Evolutionary conservation across 2,797 vertebrate genomes (phyloP), one percentile per base, ranked within the genome.

Genomic region (Cyprinella venusta): DNA sequence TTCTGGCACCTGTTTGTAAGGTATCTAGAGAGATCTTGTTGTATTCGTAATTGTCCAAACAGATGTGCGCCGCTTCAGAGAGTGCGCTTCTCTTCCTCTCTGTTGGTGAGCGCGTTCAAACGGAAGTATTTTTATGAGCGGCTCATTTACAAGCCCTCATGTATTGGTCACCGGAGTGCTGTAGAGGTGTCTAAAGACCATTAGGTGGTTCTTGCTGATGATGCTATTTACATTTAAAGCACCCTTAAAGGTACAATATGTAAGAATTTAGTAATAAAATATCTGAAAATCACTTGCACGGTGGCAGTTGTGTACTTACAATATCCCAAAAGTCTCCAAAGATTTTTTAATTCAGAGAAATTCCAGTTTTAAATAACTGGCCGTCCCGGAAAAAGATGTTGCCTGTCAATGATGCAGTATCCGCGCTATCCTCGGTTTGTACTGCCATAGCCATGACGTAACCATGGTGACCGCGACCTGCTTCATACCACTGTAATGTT

Each of bases 1-100:
- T 72, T 72, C 42, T 33, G 26, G 48, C 70, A 21, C 18, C 18
- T 72, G 45, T 52, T 52, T 52, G 26, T 21, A 26, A 36, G n/a
- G 19, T 15, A 36, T 74, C 71, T 36, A 52, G 48, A 30, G 8
- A 18, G 69, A 54, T 74, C 18, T 36, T 9, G 8, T 52, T 54
- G 19, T 54, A n/a, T 74, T 74, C 71, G 8, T 36, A 52, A 54
- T 74, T 54, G 48, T 21, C 71, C 6, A 36, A 54, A 74, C 71
- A 36, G 48, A 74, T 54, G 72, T 38, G 33, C 16, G 12, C 21
- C 13, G 12, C 12, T 59, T 6, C 70, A 50, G 42, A 50, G 1
- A 19, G 69, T 19, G 18, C 3, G 0, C 45, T 33, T 74, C 26
- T 36, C 71, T 74, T 36, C 8, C 15, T 42, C 15, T 61, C 12